Evolutionary conservation across 1,140 invertebrate species (phyloP).

Genomic region (Penaeus vannamei): DNA sequence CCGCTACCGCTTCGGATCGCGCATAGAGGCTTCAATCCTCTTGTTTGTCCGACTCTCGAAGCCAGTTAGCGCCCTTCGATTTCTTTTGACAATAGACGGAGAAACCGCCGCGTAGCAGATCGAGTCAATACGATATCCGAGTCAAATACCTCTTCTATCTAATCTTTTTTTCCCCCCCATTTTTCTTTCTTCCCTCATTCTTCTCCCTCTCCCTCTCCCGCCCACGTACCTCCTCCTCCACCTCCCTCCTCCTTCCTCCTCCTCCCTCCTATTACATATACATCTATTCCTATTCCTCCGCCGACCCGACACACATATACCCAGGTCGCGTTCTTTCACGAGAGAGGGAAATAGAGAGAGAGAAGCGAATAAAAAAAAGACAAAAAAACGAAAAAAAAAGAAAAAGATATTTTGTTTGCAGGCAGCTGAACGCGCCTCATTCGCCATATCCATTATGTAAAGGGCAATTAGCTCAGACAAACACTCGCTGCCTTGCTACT

Average conservation of each 20-base stretch:
- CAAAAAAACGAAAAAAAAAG: constrained; percentile 35
- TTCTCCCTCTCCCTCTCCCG: not conserved
- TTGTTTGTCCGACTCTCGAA: too few species aligned
- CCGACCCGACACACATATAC: not conserved
- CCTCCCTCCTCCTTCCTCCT: not conserved
- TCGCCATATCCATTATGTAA: constrained; percentile 63
- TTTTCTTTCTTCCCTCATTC: too few species aligned
- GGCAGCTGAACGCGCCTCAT: constrained; percentile 55
- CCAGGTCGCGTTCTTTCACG: not conserved
- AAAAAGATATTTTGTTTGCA: constrained; percentile 54
- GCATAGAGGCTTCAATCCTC: too few species aligned
- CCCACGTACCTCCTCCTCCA: not conserved
- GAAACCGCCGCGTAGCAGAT: too few species aligned
- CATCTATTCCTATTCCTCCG: not conserved
- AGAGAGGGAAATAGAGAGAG: constrained; percentile 40
- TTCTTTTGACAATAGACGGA: too few species aligned
- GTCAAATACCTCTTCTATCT: too few species aligned
- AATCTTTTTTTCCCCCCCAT: too few species aligned
- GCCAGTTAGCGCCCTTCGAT: too few species aligned
- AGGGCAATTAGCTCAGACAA: constrained; percentile 61
- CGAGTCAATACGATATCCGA: too few species aligned
- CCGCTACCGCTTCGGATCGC: too few species aligned
- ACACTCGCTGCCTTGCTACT: constrained; percentile 54
- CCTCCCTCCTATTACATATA: not conserved
- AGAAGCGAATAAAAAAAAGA: constrained; percentile 36